A percentile compares a stretch with the other conserved stretches of the same genome.
phyloP scores from a whole-genome alignment of 2,888 invertebrate species.

The Pherbina coryleti region DNA sequence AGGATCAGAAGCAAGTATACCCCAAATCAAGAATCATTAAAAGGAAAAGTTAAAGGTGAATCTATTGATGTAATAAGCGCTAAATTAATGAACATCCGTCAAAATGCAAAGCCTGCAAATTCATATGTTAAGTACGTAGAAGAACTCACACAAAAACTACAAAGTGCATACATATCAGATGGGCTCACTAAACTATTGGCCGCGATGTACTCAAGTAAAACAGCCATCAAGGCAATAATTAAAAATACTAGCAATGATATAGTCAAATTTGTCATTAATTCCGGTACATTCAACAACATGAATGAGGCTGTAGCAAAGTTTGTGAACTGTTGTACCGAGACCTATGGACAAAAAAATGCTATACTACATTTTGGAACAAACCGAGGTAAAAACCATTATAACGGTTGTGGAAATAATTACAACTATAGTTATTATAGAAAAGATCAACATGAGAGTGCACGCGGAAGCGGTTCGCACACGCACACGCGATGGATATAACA shows the following conservation, averaged over 20 bases:
- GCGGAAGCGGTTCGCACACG: too few species aligned
- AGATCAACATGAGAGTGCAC: too few species aligned
- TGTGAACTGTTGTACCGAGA: constrained; percentile 2
- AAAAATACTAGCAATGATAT: background rate
- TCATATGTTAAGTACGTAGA: background rate
- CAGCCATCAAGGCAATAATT: background rate
- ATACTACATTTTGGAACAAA: background rate
- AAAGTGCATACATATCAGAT: background rate
- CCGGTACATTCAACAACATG: background rate
- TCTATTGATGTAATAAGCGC: background rate
- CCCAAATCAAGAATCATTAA: background rate
- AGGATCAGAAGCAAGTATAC: background rate
- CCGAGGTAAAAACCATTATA: background rate
- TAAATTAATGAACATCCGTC: background rate
- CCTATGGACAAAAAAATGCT: background rate
- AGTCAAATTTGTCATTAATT: background rate
- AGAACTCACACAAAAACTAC: background rate
- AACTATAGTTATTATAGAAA: too few species aligned
- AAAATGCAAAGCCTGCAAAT: background rate
- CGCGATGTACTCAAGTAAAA: background rate
- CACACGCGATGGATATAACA: too few species aligned
- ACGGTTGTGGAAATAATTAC: background rate
- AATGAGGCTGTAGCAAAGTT: constrained; percentile 4
- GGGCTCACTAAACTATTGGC: background rate
- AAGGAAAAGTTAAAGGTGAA: background rate